Conservation (phyloP, 1,140 invertebrate species). For the Diuraphis noxia region DNA sequence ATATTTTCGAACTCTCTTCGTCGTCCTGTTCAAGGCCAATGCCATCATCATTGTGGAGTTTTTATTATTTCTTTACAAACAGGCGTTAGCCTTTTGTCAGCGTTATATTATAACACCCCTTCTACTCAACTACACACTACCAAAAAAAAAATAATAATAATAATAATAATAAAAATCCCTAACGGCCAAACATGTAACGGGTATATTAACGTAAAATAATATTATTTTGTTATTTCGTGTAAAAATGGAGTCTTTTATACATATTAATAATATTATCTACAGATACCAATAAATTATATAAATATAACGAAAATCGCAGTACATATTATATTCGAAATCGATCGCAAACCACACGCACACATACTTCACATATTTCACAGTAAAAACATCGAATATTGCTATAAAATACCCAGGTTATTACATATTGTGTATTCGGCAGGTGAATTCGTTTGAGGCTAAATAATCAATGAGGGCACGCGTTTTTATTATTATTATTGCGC, state of each 20-base stretch:
- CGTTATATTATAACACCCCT: neutral
- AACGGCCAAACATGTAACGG: neutral
- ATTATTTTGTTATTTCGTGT: neutral
- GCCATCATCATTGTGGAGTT: neutral
- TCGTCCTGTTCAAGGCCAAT: slow-evolving; percentile 31
- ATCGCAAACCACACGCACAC: neutral
- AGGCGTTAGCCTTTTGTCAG: neutral
- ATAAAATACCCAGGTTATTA: slow-evolving; percentile 6
- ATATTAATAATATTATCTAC: neutral
- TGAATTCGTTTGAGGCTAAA: slow-evolving; percentile 36
- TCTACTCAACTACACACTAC: neutral
- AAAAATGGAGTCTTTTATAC: neutral
- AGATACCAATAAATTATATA: neutral
- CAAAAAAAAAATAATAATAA: neutral
- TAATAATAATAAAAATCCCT: neutral
- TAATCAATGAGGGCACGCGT: slow-evolving; percentile 29
- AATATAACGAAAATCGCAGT: neutral
- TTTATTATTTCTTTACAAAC: slow-evolving; percentile 13
- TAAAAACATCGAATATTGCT: neutral
- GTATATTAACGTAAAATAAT: neutral
- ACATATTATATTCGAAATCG: neutral
- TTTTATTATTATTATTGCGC: slow-evolving; percentile 45
- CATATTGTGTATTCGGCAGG: neutral
- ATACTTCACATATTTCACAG: neutral
- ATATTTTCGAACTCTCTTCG: slow-evolving; percentile 15